These are phyloP conservation scores for Atrina japonica DNA, from an alignment of 2,888 invertebrate genomes.

Conservation along the genomic window DNA sequence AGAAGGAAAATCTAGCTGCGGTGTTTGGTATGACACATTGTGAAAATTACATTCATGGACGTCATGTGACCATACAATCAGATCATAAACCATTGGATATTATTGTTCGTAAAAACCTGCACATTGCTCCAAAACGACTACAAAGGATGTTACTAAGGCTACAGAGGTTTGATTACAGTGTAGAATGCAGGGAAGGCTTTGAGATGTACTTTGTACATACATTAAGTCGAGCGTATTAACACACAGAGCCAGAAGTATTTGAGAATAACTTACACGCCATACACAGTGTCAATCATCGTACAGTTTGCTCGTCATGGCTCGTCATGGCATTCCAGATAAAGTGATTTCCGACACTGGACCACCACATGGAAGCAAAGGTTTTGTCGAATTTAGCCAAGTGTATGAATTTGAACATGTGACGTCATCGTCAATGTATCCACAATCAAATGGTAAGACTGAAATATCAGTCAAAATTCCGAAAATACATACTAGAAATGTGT, in stretches of 20 bases:
- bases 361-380: constrained; percentile 16
- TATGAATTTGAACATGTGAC: constrained; percentile 29
- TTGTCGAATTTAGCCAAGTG: constrained; percentile 4
- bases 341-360: constrained; percentile 37
- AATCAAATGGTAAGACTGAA: constrained; percentile 33
- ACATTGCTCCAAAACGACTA: constrained; percentile 57
- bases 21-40: constrained; percentile 75
- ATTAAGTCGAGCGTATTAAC: constrained; percentile 43
- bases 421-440: constrained; percentile 16
- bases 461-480: constrained; percentile 1
- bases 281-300: constrained; percentile 17
- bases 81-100: too few relatives aligned
- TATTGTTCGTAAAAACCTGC: constrained; percentile 70
- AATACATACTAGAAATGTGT: constrained; percentile 2
- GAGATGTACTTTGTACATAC: constrained; percentile 45
- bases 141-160: constrained; percentile 46
- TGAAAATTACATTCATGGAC: constrained; percentile 34
- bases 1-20: constrained; percentile 7
- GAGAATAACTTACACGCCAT: constrained; percentile 6
- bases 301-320: constrained; percentile 30
- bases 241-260: not conserved
- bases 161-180: constrained; percentile 35
- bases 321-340: constrained; percentile 37
- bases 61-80: constrained; percentile 75
- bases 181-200: constrained; percentile 39